Base-by-base conservation (phyloP, 2,888 invertebrate species). In the Polydrusus tereticollis region DNA sequence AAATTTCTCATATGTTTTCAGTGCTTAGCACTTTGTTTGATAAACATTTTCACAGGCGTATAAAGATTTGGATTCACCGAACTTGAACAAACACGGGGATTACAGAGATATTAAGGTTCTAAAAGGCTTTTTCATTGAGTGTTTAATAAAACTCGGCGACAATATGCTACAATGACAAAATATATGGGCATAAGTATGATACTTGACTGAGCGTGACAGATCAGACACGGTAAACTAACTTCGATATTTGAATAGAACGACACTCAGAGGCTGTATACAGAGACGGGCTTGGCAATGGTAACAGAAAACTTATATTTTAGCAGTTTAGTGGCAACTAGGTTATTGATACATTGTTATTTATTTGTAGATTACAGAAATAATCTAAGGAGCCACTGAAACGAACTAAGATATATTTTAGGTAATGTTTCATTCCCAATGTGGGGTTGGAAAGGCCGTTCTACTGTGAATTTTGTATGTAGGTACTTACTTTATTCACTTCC, bases 171-270 rank as follows among this genome's bases (percentile, higher is more conserved):
- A 77, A 76, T 77, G 75, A 73, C 75, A 74, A 70, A 71, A 73
- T 72, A n/a, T n/a, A 72, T 73, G 63, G 43, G 43, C 33, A 50
- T 50, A 55, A 69, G 55, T 69, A 60, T 63, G 74, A 69, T 78
- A 80, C 78, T 81, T 80, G 80, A 78, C 80, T 70, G 63, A 73
- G 73, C 73, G 69, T 73, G 70, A 73, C 45, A 66, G 66, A 73
- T 73, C 64, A 68, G 66, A 45, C 47, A 73, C 69, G 70, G 64
- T 73, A 58, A 73, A 73, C 66, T 73, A 47, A 64, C 58, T 68
- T 67, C 36, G 45, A 18, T 26, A 29, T 45, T 62, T 67, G 29
- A n/a, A 50, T 60, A 21, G 68, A 62, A 26, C 38, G 29, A n/a
- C n/a, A n/a, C n/a, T n/a, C n/a, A n/a, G n/a, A n/a, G 20, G n/a